phyloP scores from a whole-genome alignment of 2,888 invertebrate species.

The Frankliniella intonsa region DNA sequence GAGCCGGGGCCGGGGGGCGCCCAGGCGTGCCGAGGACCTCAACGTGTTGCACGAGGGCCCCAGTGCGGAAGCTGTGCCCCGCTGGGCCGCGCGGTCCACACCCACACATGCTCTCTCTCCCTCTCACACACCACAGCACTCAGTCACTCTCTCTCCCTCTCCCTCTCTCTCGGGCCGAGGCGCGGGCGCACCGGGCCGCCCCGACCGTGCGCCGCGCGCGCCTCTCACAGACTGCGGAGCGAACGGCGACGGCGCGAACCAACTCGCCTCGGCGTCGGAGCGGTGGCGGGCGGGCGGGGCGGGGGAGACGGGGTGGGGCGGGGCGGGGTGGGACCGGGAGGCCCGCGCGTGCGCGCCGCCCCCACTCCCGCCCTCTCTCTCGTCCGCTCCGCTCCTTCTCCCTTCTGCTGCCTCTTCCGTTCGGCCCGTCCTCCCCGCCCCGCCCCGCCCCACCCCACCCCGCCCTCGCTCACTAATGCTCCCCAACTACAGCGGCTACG shows the following conservation, averaged over 20 bases:
- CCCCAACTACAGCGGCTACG: not conserved
- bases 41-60: not conserved
- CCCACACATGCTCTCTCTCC: not conserved
- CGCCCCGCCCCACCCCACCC: not conserved
- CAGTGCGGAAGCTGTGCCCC: no score
- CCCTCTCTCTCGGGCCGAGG: not conserved
- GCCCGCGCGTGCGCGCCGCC: not conserved
- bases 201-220: slow-evolving; percentile 1
- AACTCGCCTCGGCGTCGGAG: not conserved
- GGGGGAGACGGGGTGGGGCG: not conserved
- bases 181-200: not conserved
- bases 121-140: not conserved
- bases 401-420: slow-evolving; percentile 15
- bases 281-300: not conserved
- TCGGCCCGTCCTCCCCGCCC: not conserved
- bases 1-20: not conserved
- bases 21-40: not conserved
- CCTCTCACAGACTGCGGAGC: slow-evolving; percentile 4
- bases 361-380: slow-evolving; percentile 2
- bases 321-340: not conserved
- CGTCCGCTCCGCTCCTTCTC: not conserved
- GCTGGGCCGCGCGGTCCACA: no score
- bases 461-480: not conserved
- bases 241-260: slow-evolving; percentile 4
- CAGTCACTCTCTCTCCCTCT: not conserved